Percentiles rank a stretch among this genome's conserved stretches.
These are phyloP conservation scores for Coelinius sp. DNA, from an alignment of 2,888 invertebrate species.

Conservation along the genomic window DNA sequence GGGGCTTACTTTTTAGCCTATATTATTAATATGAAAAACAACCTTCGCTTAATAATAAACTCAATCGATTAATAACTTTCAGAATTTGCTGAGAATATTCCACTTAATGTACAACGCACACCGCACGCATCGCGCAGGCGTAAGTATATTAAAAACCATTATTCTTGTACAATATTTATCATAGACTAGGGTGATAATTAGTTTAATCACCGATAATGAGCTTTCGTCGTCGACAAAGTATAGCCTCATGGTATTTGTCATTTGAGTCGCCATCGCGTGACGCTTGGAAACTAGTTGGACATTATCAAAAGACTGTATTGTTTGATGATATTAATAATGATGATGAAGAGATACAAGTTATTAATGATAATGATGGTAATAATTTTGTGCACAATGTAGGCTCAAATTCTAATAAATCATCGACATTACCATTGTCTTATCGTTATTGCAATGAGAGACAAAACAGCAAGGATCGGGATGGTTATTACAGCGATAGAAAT, in stretches of 20 bases:
- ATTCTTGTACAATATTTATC: slow-evolving; percentile 29
- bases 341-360: slow-evolving; percentile 21
- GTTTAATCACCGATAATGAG: slow-evolving; percentile 40
- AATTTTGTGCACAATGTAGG: slow-evolving; percentile 67
- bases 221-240: slow-evolving; percentile 32
- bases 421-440: slow-evolving; percentile 86
- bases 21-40: neutral
- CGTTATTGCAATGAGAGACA: slow-evolving; percentile 75
- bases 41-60: neutral
- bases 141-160: slow-evolving; percentile 73
- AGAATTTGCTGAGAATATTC: slow-evolving; percentile 91
- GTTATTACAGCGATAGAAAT: slow-evolving; percentile 92
- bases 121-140: slow-evolving; percentile 88
- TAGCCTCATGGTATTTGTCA: slow-evolving; percentile 29
- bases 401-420: slow-evolving; percentile 84
- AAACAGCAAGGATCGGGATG: slow-evolving; percentile 81
- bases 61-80: slow-evolving; percentile 58
- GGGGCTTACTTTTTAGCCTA: neutral
- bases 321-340: slow-evolving; percentile 18
- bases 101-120: slow-evolving; percentile 87
- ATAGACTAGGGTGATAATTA: slow-evolving; percentile 41
- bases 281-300: slow-evolving; percentile 35
- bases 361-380: slow-evolving; percentile 25
- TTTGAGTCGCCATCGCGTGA: slow-evolving; percentile 38
- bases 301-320: slow-evolving; percentile 15